Conservation (phyloP, 2,113 vertebrate genomes). For the Chloebia gouldiae region DNA sequence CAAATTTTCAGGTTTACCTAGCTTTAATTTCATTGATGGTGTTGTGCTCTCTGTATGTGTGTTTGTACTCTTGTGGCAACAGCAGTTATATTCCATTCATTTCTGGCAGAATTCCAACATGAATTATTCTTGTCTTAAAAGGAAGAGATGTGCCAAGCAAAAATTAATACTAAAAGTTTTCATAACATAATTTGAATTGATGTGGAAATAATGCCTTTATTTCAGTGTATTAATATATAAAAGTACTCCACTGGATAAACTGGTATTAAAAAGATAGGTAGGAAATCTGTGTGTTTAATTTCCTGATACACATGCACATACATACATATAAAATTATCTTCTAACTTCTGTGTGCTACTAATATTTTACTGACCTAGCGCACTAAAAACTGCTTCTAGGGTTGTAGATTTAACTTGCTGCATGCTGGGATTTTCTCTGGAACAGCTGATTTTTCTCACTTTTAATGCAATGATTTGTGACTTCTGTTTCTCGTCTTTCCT, state of each 20-base stretch:
- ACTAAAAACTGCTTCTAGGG: constrained; percentile 18
- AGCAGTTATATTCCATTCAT: neutral
- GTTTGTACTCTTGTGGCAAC: neutral
- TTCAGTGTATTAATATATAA: neutral
- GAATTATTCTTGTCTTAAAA: neutral
- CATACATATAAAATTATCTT: neutral
- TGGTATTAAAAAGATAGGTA: neutral
- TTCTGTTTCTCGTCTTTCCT: constrained; percentile 67
- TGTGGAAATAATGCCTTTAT: neutral
- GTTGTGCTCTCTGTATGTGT: neutral
- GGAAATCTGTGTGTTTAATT: neutral
- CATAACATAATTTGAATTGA: neutral
- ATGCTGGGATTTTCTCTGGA: constrained; percentile 65
- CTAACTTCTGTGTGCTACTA: neutral
- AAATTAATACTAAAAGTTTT: neutral
- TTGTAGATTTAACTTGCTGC: constrained; percentile 42
- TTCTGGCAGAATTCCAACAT: neutral
- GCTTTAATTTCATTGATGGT: neutral
- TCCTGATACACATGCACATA: neutral
- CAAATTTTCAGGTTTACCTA: neutral
- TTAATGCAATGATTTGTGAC: constrained; percentile 71
- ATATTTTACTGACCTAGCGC: constrained; percentile 6
- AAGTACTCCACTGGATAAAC: neutral
- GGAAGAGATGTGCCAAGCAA: neutral
- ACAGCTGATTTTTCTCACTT: constrained; percentile 64